Evolutionary conservation across 2,888 invertebrate species (phyloP).

Genomic region (Dorcus hopei): DNA sequence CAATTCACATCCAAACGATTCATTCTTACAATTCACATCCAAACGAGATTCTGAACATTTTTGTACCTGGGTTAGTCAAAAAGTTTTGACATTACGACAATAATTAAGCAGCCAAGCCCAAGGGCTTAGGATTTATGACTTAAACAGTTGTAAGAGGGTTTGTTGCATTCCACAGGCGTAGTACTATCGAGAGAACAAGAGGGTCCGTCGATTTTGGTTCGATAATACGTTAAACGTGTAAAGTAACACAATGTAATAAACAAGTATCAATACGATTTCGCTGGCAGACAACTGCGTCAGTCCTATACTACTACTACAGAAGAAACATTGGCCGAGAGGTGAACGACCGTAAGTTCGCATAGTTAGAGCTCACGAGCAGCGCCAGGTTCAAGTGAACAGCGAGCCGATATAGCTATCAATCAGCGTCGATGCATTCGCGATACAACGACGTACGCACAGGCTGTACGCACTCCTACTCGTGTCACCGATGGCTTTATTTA

Average conservation of each 20-base stretch:
- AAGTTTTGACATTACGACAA: too few relatives aligned
- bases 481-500: slow-evolving; percentile 4
- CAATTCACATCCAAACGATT: too few relatives aligned
- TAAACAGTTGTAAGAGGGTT: too few relatives aligned
- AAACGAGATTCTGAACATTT: too few relatives aligned
- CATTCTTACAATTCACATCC: too few relatives aligned
- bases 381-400: slow-evolving; percentile 20
- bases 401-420: slow-evolving; percentile 23
- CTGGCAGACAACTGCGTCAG: slow-evolving; percentile 18
- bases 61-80: too few relatives aligned
- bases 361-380: slow-evolving; percentile 23
- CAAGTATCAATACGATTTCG: slow-evolving; percentile 21
- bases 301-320: not conserved
- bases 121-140: too few relatives aligned
- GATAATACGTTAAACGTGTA: not conserved
- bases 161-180: too few relatives aligned
- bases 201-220: too few relatives aligned
- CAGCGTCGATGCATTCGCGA: slow-evolving; percentile 7
- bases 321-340: slow-evolving; percentile 21
- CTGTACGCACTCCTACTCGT: slow-evolving; percentile 11
- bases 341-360: slow-evolving; percentile 27
- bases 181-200: too few relatives aligned
- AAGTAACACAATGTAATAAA: slow-evolving; percentile 9
- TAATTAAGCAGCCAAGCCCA: too few relatives aligned
- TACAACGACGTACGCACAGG: slow-evolving; percentile 10